Conservation (phyloP, 2,888 invertebrate species). For the Myathropa florea region DNA sequence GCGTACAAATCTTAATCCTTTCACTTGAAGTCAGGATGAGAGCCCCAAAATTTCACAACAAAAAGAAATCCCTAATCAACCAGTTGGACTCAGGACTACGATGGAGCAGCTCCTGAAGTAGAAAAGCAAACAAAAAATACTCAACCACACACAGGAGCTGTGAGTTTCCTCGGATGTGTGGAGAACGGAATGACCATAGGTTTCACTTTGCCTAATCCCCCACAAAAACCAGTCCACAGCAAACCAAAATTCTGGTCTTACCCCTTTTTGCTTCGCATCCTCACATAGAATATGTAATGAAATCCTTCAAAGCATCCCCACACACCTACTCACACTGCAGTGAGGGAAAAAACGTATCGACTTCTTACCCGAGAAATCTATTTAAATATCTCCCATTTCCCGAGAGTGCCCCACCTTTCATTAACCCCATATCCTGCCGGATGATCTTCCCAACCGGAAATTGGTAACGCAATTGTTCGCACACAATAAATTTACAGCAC, state of each 20-base stretch:
- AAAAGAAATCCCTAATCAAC: not conserved
- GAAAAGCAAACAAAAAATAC: not conserved
- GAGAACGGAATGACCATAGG: not conserved
- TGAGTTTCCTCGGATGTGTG: not conserved
- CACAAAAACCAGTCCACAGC: not conserved
- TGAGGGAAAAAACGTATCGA: not conserved
- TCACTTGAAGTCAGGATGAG: not conserved
- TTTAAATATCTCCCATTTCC: slow-evolving; percentile 55
- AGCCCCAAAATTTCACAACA: not conserved
- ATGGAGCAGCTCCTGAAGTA: not conserved
- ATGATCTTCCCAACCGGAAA: slow-evolving; percentile 66
- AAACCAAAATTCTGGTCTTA: not conserved
- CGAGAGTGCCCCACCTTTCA: slow-evolving; percentile 57
- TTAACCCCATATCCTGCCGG: slow-evolving; percentile 69
- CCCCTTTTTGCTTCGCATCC: not conserved
- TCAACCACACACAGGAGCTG: not conserved
- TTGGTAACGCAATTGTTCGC: slow-evolving; percentile 69
- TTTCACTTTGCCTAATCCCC: not conserved
- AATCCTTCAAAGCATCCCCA: slow-evolving; percentile 56
- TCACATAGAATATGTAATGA: slow-evolving; percentile 35
- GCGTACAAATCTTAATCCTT: not conserved
- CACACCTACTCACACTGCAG: slow-evolving; percentile 15
- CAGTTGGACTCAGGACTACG: not conserved
- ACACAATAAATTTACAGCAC: slow-evolving; percentile 60
- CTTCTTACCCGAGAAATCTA: slow-evolving; percentile 21